Conservation (phyloP, 1,140 invertebrate species). For the Brachionus sp. region DNA sequence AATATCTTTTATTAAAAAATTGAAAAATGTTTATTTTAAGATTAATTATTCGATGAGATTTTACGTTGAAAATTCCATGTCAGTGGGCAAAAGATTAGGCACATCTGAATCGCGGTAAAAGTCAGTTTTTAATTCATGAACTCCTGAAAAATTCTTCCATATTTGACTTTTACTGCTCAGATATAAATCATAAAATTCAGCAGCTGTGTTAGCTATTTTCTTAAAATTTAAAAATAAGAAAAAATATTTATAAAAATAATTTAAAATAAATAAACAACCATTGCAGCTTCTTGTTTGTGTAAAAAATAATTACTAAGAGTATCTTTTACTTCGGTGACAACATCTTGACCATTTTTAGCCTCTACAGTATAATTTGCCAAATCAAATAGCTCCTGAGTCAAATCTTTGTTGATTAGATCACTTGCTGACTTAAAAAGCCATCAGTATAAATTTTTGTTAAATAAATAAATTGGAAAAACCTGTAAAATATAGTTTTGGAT, state of each 20-base stretch:
- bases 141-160: constrained; percentile 44
- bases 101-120: constrained; percentile 59
- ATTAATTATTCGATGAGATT: background rate
- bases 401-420: constrained; percentile 59
- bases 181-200: constrained; percentile 56
- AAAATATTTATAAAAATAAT: background rate
- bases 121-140: constrained; percentile 52
- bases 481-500: constrained; percentile 62
- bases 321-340: constrained; percentile 55
- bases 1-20: constrained; percentile 50
- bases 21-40: background rate
- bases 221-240: constrained; percentile 48
- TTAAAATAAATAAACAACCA: constrained; percentile 49
- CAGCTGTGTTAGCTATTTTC: constrained; percentile 55
- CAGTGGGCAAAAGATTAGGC: constrained; percentile 54
- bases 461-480: constrained; percentile 48
- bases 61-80: constrained; percentile 58
- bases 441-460: background rate
- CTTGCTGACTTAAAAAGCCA: constrained; percentile 54
- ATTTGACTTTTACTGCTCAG: constrained; percentile 49
- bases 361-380: constrained; percentile 58
- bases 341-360: constrained; percentile 56
- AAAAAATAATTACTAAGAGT: constrained; percentile 57
- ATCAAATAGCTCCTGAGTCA: constrained; percentile 58
- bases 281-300: constrained; percentile 57